These are phyloP conservation scores for Branchinecta sandiegonensis DNA, from an alignment of 2,888 invertebrate species.

Conservation along the genomic window DNA sequence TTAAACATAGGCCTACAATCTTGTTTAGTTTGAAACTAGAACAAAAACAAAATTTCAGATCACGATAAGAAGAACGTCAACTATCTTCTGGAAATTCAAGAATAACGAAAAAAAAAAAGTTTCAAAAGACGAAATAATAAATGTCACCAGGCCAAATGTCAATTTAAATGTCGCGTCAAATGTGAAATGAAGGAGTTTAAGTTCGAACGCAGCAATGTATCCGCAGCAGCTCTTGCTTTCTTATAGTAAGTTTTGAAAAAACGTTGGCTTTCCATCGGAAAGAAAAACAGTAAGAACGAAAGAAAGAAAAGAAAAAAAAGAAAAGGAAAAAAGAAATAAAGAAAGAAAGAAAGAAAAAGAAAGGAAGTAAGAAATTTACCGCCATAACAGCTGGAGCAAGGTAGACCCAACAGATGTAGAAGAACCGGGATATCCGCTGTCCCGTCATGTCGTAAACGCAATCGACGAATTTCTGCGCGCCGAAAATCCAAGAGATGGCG, in stretches of 20 bases:
- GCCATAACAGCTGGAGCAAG: conserved; percentile 45
- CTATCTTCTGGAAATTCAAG: too few relatives aligned
- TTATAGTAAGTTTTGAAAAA: conserved; percentile 10
- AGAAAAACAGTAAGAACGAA: background rate
- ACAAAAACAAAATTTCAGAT: too few relatives aligned
- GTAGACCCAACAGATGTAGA: conserved; percentile 46
- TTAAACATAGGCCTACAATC: too few relatives aligned
- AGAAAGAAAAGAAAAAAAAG: background rate
- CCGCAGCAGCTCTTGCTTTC: background rate
- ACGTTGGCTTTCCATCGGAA: background rate
- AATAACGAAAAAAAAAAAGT: too few relatives aligned
- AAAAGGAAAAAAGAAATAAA: background rate
- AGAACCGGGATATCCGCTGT: conserved; percentile 40
- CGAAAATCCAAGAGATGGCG: conserved; percentile 46
- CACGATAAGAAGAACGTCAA: too few relatives aligned
- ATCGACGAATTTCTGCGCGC: conserved; percentile 43
- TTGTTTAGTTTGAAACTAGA: too few relatives aligned
- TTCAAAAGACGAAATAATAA: too few relatives aligned
- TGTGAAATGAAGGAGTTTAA: too few relatives aligned
- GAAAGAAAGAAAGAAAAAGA: background rate
- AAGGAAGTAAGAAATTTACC: conserved; percentile 35
- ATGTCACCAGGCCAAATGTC: too few relatives aligned
- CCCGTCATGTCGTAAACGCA: conserved; percentile 51
- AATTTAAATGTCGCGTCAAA: too few relatives aligned
- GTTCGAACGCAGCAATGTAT: too few relatives aligned